Percentiles rank a stretch among this genome's conserved stretches.
Evolutionary conservation across 2,797 vertebrate genomes (phyloP).

Genomic region (Eleutherodactylus coqui): DNA sequence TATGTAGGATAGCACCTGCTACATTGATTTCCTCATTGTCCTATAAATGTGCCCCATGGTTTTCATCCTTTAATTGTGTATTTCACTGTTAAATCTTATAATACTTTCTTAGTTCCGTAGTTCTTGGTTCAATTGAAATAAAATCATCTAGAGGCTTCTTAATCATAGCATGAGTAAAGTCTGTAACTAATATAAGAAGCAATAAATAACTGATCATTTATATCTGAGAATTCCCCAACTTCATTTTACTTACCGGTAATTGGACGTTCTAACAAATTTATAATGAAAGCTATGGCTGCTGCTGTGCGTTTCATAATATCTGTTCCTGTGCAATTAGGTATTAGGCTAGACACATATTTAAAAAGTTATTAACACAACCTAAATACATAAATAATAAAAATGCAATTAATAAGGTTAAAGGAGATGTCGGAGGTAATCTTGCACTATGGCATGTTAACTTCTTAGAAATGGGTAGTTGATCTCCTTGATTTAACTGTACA

Average conservation of each 20-base stretch:
- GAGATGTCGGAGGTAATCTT: constrained; percentile 46
- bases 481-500: constrained; percentile 5
- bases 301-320: constrained; percentile 53
- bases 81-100: constrained; percentile 19
- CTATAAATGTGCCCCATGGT: not conserved
- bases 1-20: not conserved
- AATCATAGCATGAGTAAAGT: constrained; percentile 41
- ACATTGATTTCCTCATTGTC: not conserved
- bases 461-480: constrained; percentile 25
- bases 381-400: constrained; percentile 58
- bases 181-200: constrained; percentile 56
- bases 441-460: constrained; percentile 66
- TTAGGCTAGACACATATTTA: constrained; percentile 46
- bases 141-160: constrained; percentile 48
- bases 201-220: constrained; percentile 62
- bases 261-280: constrained; percentile 53
- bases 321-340: constrained; percentile 38
- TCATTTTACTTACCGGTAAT: constrained; percentile 56
- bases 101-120: constrained; percentile 29
- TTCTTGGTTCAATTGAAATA: constrained; percentile 30
- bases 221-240: constrained; percentile 54
- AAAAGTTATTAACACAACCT: constrained; percentile 55
- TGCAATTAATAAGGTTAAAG: constrained; percentile 47
- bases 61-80: constrained; percentile 20
- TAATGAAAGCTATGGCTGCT: constrained; percentile 46